A percentile compares a stretch with the other conserved stretches of the same genome.
Evolutionary conservation across 2,113 vertebrate genomes (phyloP).

Genomic region (Charina bottae): DNA sequence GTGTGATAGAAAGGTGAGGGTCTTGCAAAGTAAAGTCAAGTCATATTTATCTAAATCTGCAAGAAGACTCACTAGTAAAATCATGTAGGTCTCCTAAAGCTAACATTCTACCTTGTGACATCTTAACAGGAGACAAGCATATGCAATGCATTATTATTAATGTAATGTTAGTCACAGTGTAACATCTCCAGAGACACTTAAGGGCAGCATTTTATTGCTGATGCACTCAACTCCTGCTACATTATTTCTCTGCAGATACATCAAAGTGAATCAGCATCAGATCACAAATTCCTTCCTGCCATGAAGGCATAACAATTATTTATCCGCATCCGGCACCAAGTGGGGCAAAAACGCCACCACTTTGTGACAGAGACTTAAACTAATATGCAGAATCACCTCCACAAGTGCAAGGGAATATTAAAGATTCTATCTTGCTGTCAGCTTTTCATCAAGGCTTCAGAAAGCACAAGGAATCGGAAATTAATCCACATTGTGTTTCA

Average conservation of each 20-base stretch:
- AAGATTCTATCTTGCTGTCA: slow-evolving; percentile 71
- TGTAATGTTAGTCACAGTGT: slow-evolving; percentile 33
- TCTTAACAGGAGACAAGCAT: slow-evolving; percentile 34
- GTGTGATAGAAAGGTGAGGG: neutral
- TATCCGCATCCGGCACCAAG: slow-evolving; percentile 40
- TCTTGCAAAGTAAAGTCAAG: neutral
- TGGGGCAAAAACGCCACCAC: slow-evolving; percentile 6
- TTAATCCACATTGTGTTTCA: slow-evolving; percentile 60
- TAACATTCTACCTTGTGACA: slow-evolving; percentile 27
- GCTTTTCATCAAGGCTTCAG: slow-evolving; percentile 54
- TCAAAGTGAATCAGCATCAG: slow-evolving; percentile 12
- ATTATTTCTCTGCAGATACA: slow-evolving; percentile 47
- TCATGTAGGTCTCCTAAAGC: neutral
- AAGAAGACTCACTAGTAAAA: slow-evolving; percentile 27
- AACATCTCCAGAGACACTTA: slow-evolving; percentile 30
- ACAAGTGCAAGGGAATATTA: slow-evolving; percentile 67
- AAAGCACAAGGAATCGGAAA: slow-evolving; percentile 27
- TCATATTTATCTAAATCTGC: slow-evolving; percentile 23
- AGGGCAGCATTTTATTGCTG: slow-evolving; percentile 33
- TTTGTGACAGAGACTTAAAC: slow-evolving; percentile 59
- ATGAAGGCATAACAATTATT: slow-evolving; percentile 33
- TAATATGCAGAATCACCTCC: slow-evolving; percentile 51
- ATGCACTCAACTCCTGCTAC: slow-evolving; percentile 39
- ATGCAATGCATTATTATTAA: neutral
- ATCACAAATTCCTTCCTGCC: slow-evolving; percentile 19